Conservation (phyloP, 2,888 invertebrate genomes). For the Trichogramma evanescens region DNA sequence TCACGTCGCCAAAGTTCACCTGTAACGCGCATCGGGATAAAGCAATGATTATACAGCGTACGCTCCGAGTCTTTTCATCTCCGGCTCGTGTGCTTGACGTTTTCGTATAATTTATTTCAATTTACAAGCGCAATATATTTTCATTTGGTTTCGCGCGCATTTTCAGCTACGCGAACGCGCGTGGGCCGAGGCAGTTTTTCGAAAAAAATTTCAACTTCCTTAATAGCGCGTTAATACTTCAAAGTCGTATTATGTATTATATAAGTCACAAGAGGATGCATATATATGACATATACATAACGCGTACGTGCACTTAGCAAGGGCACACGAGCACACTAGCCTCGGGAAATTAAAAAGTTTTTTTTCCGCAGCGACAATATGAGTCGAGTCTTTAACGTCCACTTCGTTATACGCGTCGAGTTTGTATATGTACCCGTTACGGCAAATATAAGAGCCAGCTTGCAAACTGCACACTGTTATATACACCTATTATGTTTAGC, state of each 20-base stretch:
- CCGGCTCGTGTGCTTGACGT: neutral
- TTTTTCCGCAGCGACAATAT: constrained; percentile 4
- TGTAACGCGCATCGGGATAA: constrained; percentile 38
- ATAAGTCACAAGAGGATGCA: too few relatives aligned
- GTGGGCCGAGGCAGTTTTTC: too few relatives aligned
- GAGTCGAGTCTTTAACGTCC: constrained; percentile 14
- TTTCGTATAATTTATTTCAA: neutral
- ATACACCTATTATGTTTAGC: neutral
- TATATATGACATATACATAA: too few relatives aligned
- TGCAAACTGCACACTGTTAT: neutral
- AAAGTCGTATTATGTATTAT: too few relatives aligned
- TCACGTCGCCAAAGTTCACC: constrained; percentile 86
- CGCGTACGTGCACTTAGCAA: neutral
- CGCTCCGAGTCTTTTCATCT: neutral
- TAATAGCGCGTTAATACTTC: too few relatives aligned
- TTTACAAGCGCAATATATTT: neutral
- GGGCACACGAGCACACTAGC: neutral
- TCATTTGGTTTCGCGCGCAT: neutral
- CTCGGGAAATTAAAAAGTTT: constrained; percentile 10
- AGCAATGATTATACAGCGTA: neutral
- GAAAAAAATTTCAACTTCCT: too few relatives aligned
- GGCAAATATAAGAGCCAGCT: neutral
- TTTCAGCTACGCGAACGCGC: neutral
- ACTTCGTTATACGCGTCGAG: constrained; percentile 7
- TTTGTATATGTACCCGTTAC: too few relatives aligned